Conservation (phyloP, 1,140 invertebrate species). For the Conus betulinus region DNA sequence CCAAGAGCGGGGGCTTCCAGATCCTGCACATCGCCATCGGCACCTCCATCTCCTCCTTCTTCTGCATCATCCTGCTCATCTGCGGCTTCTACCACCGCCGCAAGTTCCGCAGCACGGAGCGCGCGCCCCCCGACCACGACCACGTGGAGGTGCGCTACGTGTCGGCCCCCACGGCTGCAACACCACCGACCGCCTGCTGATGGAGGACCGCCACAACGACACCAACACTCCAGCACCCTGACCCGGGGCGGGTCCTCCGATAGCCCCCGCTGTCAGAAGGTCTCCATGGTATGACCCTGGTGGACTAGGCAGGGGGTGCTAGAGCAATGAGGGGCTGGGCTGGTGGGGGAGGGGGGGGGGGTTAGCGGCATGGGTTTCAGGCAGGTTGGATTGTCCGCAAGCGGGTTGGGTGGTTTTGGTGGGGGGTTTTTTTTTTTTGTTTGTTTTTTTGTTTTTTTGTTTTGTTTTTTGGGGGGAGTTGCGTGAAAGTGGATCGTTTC, state of each 20-base stretch:
- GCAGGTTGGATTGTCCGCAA: not conserved
- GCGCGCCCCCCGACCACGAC: constrained; percentile 58
- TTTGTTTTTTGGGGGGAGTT: not conserved
- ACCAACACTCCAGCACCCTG: constrained; percentile 19
- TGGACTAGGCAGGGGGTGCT: too few species aligned
- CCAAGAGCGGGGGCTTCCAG: constrained; percentile 56
- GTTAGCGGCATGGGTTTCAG: not conserved
- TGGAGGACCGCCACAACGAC: constrained; percentile 39
- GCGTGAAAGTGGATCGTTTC: not conserved
- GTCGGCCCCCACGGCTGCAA: constrained; percentile 65
- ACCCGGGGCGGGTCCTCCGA: constrained; percentile 22
- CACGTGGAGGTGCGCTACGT: constrained; percentile 69
- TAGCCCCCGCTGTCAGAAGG: constrained; percentile 64
- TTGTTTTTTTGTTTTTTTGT: not conserved
- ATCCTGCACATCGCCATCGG: constrained; percentile 69
- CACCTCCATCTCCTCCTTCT: constrained; percentile 67
- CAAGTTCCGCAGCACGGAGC: constrained; percentile 57
- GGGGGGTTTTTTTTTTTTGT: not conserved
- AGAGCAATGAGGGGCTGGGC: not conserved
- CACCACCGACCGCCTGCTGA: constrained; percentile 66
- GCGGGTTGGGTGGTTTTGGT: not conserved
- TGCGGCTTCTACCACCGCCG: constrained; percentile 67
- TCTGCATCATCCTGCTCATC: constrained; percentile 66
- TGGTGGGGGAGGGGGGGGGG: not conserved
- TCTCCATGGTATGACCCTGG: constrained; percentile 62